These are phyloP conservation scores for Plecotus auritus DNA, from an alignment of 2,113 vertebrate genomes.

Conservation along the genomic window DNA sequence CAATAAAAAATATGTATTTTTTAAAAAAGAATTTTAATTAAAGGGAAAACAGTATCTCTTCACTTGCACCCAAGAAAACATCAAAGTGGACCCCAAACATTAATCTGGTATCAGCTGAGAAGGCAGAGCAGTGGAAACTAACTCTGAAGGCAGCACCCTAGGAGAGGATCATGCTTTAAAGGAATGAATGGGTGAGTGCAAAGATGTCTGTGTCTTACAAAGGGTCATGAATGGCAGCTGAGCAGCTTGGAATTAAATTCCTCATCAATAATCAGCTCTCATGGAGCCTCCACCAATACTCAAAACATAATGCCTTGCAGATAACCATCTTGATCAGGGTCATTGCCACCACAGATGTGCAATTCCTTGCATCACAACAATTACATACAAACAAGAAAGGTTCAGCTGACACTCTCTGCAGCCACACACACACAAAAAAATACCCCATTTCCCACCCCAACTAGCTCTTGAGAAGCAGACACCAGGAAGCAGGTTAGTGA, in stretches of 20 bases:
- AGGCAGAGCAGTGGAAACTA: background rate
- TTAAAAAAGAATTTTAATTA: background rate
- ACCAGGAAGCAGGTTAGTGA: background rate
- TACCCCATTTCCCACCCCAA: background rate
- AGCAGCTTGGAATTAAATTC: background rate
- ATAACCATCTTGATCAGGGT: background rate
- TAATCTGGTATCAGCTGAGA: background rate
- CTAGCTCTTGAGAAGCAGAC: background rate
- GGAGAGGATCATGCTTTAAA: accelerated
- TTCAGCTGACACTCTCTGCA: background rate
- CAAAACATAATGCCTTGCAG: background rate
- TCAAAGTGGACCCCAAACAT: background rate
- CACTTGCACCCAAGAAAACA: background rate
- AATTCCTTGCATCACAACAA: background rate
- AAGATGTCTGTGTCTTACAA: background rate
- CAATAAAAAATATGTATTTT: too few relatives aligned
- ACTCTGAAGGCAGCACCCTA: accelerated
- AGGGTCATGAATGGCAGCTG: background rate
- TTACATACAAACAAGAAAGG: background rate
- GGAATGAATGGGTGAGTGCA: accelerated
- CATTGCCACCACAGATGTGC: background rate
- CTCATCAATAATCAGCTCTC: background rate
- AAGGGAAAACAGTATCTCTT: background rate
- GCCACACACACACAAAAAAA: background rate
- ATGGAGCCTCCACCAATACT: background rate